Percentiles rank a stretch among this genome's conserved stretches.
These are phyloP conservation scores for Drosophila robusta DNA, from an alignment of 2,888 invertebrate genomes.

Conservation along the genomic window DNA sequence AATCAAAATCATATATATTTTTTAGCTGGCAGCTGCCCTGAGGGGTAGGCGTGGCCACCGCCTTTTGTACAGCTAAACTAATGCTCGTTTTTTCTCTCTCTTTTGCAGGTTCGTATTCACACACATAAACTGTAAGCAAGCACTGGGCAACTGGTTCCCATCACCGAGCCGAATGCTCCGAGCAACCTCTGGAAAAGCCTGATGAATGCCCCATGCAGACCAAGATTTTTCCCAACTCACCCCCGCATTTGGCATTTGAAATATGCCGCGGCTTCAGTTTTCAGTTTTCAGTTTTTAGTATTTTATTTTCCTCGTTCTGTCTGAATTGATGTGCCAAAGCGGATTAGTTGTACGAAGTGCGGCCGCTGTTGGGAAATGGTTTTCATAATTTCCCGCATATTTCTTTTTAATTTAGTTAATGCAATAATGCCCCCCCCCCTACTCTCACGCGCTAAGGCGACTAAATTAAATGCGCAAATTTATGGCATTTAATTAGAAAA, in stretches of 20 bases:
- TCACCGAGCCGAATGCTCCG: constrained; percentile 5
- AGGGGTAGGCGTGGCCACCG: constrained; percentile 51
- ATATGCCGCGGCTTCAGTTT: constrained; percentile 45
- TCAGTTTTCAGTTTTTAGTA: constrained; percentile 20
- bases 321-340: constrained; percentile 67
- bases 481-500: constrained; percentile 61
- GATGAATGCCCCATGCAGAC: constrained; percentile 55
- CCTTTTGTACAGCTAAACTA: constrained; percentile 64
- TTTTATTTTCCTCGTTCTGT: constrained; percentile 9
- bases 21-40: constrained; percentile 26
- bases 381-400: constrained; percentile 47
- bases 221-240: constrained; percentile 27
- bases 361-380: constrained; percentile 22
- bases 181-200: constrained; percentile 51
- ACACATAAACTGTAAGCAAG: constrained; percentile 35
- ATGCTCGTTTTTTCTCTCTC: constrained; percentile 44
- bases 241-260: constrained; percentile 42
- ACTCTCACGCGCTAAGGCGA: constrained; percentile 4
- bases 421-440: constrained; percentile 47
- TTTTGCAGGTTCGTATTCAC: constrained; percentile 71
- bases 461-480: constrained; percentile 47
- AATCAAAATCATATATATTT: constrained; percentile 40
- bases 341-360: constrained; percentile 63
- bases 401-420: constrained; percentile 68
- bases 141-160: constrained; percentile 35